Evolutionary conservation across 2,113 vertebrate species (phyloP), one percentile per base, ranked within the genome.

Genomic region (Hylia prasina): DNA sequence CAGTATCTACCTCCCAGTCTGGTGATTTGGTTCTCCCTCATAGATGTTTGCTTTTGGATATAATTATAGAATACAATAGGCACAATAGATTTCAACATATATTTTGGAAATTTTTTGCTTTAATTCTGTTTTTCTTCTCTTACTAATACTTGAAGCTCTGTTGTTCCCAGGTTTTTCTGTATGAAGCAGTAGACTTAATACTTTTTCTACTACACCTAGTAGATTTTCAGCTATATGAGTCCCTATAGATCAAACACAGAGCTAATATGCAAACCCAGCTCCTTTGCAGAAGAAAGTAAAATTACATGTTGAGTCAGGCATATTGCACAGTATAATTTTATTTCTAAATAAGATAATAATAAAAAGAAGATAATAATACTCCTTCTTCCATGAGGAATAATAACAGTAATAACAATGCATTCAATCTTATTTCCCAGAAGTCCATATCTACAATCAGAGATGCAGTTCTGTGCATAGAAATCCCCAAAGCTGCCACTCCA

Each of bases 381-480:
- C 64, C n/a, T 82, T 82, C 40, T 33, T 56, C 60, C 40, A 21
- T 44, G 19, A 79, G 47, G 27, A 92, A 86, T 68, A 86, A 82
- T 35, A 91, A 63, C 23, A 93, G 33, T 15, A 93, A 68, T 10
- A 84, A 76, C 19, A 79, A 73, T 7, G 9, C 22, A 69, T 56
- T 31, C 31, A 42, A 58, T 50, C 42, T 94, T 93, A 93, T 90
- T 96, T 92, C 90, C 94, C 93, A 75, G 28, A 68, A 85, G 92
- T 28, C 24, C 14, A 0, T 10, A 82, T 24, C n/a, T 61, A 53
- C 42, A 66, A 73, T 45, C 53, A 72, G 73, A 65, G 54, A 82
- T 10, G 11, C 35, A 82, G 19, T 47, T 73, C 51, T 63, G 65
- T 17, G 24, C 37, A 65, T 15, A 80, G 66, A 94, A 91, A 85